phyloP scores from a whole-genome alignment of 2,113 vertebrate genomes.

The Ellobius talpinus region DNA sequence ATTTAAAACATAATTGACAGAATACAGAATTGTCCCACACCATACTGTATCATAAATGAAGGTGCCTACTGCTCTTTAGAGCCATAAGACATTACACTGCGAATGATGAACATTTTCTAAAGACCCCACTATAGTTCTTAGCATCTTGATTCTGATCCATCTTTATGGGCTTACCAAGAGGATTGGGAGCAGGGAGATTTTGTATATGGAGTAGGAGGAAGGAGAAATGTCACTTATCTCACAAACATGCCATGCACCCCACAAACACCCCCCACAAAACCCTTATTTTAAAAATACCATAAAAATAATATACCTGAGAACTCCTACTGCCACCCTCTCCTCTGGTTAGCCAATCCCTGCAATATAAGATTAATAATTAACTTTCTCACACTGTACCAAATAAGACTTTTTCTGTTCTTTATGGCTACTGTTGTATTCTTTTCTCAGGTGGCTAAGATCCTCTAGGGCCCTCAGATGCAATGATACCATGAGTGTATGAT shows the following conservation, averaged over 20 bases:
- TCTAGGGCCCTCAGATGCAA: neutral
- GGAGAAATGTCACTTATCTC: neutral
- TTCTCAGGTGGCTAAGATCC: neutral
- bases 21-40: too few relatives aligned
- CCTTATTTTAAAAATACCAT: neutral
- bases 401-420: neutral
- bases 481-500: neutral
- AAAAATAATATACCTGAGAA: neutral
- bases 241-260: neutral
- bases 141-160: neutral
- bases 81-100: neutral
- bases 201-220: neutral
- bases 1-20: too few relatives aligned
- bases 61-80: neutral
- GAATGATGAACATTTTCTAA: neutral
- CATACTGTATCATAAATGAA: neutral
- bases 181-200: too few relatives aligned
- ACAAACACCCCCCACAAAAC: neutral
- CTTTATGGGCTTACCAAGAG: neutral
- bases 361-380: neutral
- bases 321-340: neutral
- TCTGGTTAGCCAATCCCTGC: neutral
- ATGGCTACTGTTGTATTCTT: neutral
- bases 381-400: neutral
- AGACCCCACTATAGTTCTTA: neutral